Evolutionary conservation across 1,140 invertebrate species (phyloP), one percentile per base, ranked within the genome.

Genomic region (Delia radicum): DNA sequence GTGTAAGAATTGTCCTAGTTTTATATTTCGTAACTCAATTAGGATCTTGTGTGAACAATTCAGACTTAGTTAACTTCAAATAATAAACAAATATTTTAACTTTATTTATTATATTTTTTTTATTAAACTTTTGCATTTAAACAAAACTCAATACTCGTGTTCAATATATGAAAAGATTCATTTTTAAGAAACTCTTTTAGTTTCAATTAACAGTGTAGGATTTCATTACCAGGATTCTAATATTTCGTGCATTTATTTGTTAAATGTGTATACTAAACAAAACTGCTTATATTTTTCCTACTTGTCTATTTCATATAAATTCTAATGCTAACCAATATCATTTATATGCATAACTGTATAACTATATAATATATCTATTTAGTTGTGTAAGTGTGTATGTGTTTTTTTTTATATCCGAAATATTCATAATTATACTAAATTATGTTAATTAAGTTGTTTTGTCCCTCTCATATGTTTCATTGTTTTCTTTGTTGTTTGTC

Each of bases 381-480:
- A 67, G n/a, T n/a, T 55, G n/a, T 61, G 48, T 74, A 74, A 31
- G 55, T 74, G 12, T 74, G n/a, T 48, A 24, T 26, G 15, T 74
- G 48, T 72, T 8, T 28, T 6, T 48, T 6, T 73, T 8, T 42
- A 63, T 27, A 42, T 37, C 18, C 42, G n/a, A 3, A n/a, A 55
- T 21, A 55, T 21, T 21, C 8, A 55, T 48, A 73, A 15, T 29
- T 73, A 48, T 46, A 18, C 26, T 18, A 18, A 46, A 21, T 37
- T 27, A 67, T 67, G 81, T 79, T 73, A 79, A 75, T 77, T 62
- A 76, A 69, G 75, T 46, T 74, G 74, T 75, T 74, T 77, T 74
- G 76, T 78, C 37, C 77, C 77, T 75, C 73, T 80, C 67, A 63
- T 63, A 26, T 24, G 61, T 63, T 63, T 42, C 37, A 42, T 42